These are phyloP conservation scores for Syngnathus rostellatus DNA, from an alignment of 2,797 vertebrate genomes.

Conservation along the genomic window DNA sequence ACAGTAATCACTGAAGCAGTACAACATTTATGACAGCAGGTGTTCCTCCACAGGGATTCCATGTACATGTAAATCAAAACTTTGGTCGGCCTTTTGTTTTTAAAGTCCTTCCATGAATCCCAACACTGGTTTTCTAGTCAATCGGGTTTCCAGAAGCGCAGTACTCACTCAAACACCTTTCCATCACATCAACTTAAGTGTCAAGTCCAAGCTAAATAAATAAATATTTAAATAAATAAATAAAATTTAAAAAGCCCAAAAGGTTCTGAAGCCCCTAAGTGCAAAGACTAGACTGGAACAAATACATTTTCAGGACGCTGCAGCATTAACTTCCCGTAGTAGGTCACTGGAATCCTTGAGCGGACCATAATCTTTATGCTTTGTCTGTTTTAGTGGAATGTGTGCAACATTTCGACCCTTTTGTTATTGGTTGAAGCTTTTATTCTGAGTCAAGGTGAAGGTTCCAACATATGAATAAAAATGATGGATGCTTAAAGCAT, in stretches of 20 bases:
- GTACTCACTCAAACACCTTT: not conserved
- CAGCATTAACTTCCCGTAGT: not conserved
- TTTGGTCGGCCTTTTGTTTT: not conserved
- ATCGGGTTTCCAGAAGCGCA: not conserved
- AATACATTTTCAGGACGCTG: not conserved
- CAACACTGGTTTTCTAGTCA: constrained; percentile 1
- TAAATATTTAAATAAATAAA: too few relatives aligned
- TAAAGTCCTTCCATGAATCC: not conserved
- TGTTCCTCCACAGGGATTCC: not conserved
- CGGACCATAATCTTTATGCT: not conserved
- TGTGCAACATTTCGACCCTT: constrained; percentile 1
- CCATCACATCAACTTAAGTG: not conserved
- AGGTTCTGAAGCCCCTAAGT: not conserved
- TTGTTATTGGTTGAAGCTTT: not conserved
- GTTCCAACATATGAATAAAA: constrained; percentile 7
- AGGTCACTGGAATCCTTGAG: not conserved
- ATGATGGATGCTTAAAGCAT: constrained; percentile 2
- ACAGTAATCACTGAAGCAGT: not conserved
- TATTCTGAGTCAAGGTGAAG: constrained; percentile 1
- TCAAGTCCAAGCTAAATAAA: not conserved
- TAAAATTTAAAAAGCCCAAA: not conserved
- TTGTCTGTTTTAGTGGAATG: constrained; percentile 3
- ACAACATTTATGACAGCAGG: not conserved
- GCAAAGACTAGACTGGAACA: not conserved
- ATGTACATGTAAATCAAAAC: not conserved